Conservation (phyloP, 2,797 vertebrate genomes). For the Anomalospiza imberbis region DNA sequence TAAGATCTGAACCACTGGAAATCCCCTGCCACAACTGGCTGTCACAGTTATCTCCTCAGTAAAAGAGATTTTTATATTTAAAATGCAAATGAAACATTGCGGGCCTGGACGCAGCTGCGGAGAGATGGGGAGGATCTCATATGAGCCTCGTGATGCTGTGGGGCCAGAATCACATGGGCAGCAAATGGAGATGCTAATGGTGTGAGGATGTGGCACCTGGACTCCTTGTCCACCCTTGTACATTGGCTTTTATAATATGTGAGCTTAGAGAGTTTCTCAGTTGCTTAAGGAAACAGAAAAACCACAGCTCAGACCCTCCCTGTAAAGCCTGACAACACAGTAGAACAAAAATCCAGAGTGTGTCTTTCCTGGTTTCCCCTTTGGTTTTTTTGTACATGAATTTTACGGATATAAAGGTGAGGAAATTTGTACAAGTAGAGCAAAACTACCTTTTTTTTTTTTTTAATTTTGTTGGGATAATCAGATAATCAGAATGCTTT, state of each 20-base stretch:
- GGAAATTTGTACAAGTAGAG: neutral
- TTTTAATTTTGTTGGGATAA: neutral
- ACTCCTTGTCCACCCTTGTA: rapidly evolving
- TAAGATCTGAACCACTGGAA: neutral
- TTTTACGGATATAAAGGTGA: neutral
- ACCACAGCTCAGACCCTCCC: neutral
- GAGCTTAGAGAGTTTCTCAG: neutral
- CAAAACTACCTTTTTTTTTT: neutral
- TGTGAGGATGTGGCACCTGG: neutral
- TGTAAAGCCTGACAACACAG: neutral
- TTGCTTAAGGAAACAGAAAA: neutral
- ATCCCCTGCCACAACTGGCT: neutral
- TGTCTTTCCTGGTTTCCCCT: neutral
- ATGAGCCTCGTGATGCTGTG: rapidly evolving
- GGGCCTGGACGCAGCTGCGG: neutral
- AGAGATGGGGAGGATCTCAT: neutral
- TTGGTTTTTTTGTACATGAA: neutral
- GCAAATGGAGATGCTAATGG: neutral
- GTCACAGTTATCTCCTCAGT: neutral
- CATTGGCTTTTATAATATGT: neutral
- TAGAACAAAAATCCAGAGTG: neutral
- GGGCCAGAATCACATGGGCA: neutral
- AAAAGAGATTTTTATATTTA: neutral
- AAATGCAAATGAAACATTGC: neutral
- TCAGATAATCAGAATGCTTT: neutral